Conservation (phyloP, 2,797 vertebrate genomes). For the Australoheros facetus region DNA sequence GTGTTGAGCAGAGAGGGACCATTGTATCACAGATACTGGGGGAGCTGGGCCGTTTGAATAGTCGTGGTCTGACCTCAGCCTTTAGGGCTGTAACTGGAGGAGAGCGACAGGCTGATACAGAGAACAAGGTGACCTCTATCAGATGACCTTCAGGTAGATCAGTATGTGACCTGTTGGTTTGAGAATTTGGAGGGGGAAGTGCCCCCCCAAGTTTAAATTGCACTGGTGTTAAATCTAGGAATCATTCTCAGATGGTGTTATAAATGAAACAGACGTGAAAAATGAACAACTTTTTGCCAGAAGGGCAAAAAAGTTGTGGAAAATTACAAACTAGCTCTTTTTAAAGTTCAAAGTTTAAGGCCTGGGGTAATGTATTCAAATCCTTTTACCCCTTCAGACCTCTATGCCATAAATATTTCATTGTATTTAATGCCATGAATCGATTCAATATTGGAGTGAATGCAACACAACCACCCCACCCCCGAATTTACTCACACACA, state of each 20-base stretch:
- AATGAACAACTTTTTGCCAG: background rate
- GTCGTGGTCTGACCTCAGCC: conserved; percentile 57
- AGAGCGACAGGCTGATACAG: conserved; percentile 55
- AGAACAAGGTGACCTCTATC: conserved; percentile 61
- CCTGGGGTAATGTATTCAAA: conserved; percentile 71
- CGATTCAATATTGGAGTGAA: conserved; percentile 70
- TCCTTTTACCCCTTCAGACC: conserved; percentile 61
- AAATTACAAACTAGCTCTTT: conserved; percentile 36
- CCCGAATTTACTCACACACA: conserved; percentile 59
- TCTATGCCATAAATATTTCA: conserved; percentile 75
- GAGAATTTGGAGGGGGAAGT: conserved; percentile 26
- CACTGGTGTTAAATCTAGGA: background rate
- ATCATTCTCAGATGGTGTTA: background rate
- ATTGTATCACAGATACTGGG: conserved; percentile 72
- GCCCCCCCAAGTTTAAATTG: background rate
- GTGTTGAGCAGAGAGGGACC: conserved; percentile 67
- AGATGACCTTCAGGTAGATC: conserved; percentile 58
- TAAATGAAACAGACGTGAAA: conserved; percentile 13
- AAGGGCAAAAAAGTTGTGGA: background rate
- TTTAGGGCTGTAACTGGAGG: conserved; percentile 76
- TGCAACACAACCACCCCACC: conserved; percentile 47
- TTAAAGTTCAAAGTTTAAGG: conserved; percentile 39
- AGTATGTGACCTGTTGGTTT: conserved; percentile 46
- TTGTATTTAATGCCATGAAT: conserved; percentile 73
- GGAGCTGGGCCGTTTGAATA: conserved; percentile 41